A percentile compares a stretch with the other conserved stretches of the same genome.
Conservation (phyloP, 2,888 invertebrate species). For the Oegoconia quadripuncta region DNA sequence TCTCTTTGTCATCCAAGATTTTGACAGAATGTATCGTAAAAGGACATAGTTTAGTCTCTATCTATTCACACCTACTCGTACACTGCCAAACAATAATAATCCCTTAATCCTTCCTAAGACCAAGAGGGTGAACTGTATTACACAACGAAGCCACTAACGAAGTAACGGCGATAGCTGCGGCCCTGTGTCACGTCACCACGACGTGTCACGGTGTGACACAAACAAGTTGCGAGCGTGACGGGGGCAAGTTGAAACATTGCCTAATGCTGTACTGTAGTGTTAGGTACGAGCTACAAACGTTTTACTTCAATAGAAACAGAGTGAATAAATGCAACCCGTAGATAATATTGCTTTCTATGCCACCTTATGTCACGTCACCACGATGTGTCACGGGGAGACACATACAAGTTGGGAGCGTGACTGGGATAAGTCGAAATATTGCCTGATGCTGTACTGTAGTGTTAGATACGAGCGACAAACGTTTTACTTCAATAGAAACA, state of each 20-base stretch:
- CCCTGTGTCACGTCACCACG: constrained; percentile 21
- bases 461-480: constrained; percentile 10
- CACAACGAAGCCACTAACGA: constrained; percentile 32
- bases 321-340: not conserved
- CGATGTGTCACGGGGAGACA: constrained; percentile 41
- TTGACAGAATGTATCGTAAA: too few relatives aligned
- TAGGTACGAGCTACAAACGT: constrained; percentile 10
- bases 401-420: constrained; percentile 47
- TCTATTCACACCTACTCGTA: too few relatives aligned
- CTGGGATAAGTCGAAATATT: constrained; percentile 29
- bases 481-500: not conserved
- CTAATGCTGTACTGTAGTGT: constrained; percentile 20
- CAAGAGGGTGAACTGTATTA: constrained; percentile 34
- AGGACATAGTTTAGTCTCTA: too few relatives aligned
- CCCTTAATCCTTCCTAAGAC: too few relatives aligned
- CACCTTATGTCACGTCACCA: constrained; percentile 19
- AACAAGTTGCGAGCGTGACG: constrained; percentile 47
- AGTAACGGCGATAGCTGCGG: constrained; percentile 40
- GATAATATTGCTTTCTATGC: too few relatives aligned
- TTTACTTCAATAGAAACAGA: not conserved
- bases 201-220: constrained; percentile 42
- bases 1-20: too few relatives aligned
- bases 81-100: too few relatives aligned
- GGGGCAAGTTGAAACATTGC: constrained; percentile 28
- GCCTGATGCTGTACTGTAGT: constrained; percentile 21